Evolutionary conservation across 2,888 invertebrate species (phyloP), one percentile per base, ranked within the genome.

Genomic region (Pachydiplax longipennis): DNA sequence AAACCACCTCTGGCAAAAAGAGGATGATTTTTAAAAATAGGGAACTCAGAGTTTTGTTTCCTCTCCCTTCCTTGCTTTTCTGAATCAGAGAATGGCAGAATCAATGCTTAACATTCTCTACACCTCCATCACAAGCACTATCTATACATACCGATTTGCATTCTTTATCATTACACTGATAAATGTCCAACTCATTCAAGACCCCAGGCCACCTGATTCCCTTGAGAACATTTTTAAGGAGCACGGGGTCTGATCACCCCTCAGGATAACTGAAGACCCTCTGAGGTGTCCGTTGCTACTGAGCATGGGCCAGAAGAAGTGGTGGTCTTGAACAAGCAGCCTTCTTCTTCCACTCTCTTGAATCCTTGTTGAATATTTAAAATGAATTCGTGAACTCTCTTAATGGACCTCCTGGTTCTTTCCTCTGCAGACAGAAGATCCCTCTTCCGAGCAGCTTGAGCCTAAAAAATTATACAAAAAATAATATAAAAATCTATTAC

Each of bases 371-470:
- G 87, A 37, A 87, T 87, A n/a, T 37, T 87, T 40, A 58, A 37
- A 61, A 87, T 87, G 87, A 87, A 87, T 61, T 87, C 87, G 25
- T 87, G 87, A 37, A 87, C 87, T 13, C 61, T 87, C 40, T 87
- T 87, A 40, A 87, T 87, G 22, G 87, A 87, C 40, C 37, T 58
- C 37, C 61, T 87, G 35, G 87, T 87, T 37, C 37, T 87, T n/a
- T 87, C 87, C 87, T 87, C 87, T 37, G 87, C 61, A 40, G 87
- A 87, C 37, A 87, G 87, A 15, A 87, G 87, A 61, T 87, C 87
- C 87, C 61, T 87, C 87, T 87, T 87, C 87, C 87, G 87, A 87
- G 22, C 87, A 87, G 87, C 87, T 87, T 87, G 87, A 61, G 37
- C 87, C 87, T 87, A 37, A 8, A 37, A 73, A 5, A 31, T 13